Conservation (phyloP, 2,113 vertebrate genomes). For the Sylvia atricapilla region DNA sequence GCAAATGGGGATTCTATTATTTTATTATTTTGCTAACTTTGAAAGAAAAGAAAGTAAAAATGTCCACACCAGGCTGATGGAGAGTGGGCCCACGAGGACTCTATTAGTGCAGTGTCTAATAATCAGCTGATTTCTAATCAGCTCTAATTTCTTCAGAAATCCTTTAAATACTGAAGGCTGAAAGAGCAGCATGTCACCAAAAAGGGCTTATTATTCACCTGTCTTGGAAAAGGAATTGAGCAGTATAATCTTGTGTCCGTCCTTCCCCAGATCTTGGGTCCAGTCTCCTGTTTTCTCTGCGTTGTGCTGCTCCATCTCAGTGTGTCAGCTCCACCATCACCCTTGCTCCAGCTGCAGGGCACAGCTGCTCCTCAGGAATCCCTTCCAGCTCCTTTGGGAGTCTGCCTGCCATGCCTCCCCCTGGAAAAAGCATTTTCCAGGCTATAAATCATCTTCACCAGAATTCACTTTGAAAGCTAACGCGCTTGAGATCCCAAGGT, state of each 20-base stretch:
- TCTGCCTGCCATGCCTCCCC: neutral
- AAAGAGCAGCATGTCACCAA: neutral
- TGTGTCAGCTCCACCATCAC: neutral
- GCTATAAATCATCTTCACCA: neutral
- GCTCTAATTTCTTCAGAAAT: slow-evolving; percentile 3
- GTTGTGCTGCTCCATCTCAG: rapidly evolving
- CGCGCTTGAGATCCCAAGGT: neutral
- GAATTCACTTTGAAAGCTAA: neutral
- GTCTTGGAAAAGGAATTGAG: neutral
- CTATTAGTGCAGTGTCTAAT: neutral
- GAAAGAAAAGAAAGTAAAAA: neutral
- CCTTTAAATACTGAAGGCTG: neutral
- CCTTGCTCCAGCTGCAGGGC: neutral
- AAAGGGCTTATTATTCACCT: neutral
- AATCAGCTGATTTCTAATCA: no score
- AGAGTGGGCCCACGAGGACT: neutral
- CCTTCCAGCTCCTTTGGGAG: neutral
- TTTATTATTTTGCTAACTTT: neutral
- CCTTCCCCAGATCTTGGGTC: neutral
- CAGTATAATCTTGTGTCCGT: neutral
- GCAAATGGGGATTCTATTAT: neutral
- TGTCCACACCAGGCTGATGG: neutral
- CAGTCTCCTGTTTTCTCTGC: neutral
- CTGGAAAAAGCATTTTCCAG: neutral
- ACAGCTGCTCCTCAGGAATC: neutral